Base-by-base conservation (phyloP, 2,797 vertebrate species). In the Serranus cabrilla region DNA sequence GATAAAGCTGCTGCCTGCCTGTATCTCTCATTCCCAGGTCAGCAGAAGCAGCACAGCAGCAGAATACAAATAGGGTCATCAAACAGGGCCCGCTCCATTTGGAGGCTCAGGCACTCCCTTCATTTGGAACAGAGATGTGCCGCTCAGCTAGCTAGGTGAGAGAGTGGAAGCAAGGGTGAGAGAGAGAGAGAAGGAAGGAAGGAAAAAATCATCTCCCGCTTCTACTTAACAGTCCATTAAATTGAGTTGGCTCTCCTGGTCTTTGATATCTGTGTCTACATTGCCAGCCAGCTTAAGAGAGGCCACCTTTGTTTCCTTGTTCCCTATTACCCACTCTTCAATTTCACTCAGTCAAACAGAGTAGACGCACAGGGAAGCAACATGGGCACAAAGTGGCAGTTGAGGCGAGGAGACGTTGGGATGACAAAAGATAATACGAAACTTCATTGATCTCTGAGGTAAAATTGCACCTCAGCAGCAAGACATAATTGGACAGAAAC, bases 11-110 rank as follows among this genome's bases (percentile, higher is more conserved):
- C 90, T 73, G 80, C 78, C 77, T 90, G 74, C 73, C 90, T 80
- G 76, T 89, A 89, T 92, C 88, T 91, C 83, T 91, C 88, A 81
- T 67, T 84, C 86, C 69, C 91, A 92, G 93, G 87, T 93, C 92
- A 89, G 82, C 58, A 80, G 82, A 86, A 79, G 84, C 80, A 49
- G 82, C 81, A 71, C 76, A 45, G 73, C 72, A 64, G 82, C 80
- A 77, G 90, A 92, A 94, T 94, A 92, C 86, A 92, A 93, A 94
- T 92, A 66, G 85, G 87, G 58, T 83, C 85, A 93, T 93, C 89
- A 92, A 90, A 94, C 71, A 18, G 50, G 78, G 56, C 71, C 45
- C 0, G 66, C 78, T 87, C 76, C 82, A 70, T 91, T 87, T 69
- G 76, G 82, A 79, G 83, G 68, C 83, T 89, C 74, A 72, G 82